Conservation (phyloP, 2,113 vertebrate genomes). For the Psephotus haematonotus region DNA sequence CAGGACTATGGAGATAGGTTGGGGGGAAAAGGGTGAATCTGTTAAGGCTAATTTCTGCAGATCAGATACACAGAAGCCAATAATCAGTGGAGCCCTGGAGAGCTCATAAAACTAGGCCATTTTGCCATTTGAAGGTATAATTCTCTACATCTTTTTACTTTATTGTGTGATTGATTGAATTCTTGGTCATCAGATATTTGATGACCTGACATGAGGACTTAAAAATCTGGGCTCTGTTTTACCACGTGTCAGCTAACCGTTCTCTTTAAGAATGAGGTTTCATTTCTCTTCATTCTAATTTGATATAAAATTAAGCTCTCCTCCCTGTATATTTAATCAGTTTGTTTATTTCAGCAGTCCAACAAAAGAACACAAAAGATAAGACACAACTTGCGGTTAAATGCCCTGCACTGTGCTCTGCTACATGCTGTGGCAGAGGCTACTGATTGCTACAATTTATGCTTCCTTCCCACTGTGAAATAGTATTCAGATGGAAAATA, state of each 20-base stretch:
- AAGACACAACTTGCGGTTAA: background rate
- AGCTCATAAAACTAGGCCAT: background rate
- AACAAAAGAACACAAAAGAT: background rate
- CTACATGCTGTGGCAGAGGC: background rate
- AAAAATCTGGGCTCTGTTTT: background rate
- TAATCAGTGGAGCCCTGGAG: background rate
- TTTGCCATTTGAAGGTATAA: background rate
- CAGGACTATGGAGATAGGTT: background rate
- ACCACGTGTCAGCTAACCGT: background rate
- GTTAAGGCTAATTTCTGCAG: background rate
- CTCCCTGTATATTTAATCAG: background rate
- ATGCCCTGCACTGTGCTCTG: background rate
- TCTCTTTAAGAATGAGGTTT: background rate
- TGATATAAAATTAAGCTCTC: background rate
- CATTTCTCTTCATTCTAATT: background rate
- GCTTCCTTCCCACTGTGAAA: slow-evolving; percentile 23
- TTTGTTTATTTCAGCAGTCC: background rate
- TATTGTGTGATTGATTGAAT: background rate
- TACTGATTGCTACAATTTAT: slow-evolving; percentile 34
- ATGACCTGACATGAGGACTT: background rate
- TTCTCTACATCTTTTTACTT: background rate
- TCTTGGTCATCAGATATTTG: background rate
- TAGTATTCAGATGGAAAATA: slow-evolving; percentile 20
- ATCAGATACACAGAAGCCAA: background rate
- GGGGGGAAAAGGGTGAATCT: background rate